phyloP scores from a whole-genome alignment of 2,888 invertebrate genomes.

The Agriopis aurantiaria region DNA sequence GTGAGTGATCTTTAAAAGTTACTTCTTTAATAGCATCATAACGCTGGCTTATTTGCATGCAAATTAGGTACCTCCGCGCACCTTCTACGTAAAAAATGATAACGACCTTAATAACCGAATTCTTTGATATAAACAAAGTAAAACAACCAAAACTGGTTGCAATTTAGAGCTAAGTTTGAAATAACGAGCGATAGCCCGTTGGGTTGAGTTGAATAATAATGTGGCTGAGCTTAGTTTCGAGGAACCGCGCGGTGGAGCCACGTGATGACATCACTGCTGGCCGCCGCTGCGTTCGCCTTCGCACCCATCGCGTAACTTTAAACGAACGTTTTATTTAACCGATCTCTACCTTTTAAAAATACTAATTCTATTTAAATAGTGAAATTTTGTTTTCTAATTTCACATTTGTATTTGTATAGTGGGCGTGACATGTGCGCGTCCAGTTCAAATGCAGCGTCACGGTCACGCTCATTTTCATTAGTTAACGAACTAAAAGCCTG shows the following conservation, averaged over 20 bases:
- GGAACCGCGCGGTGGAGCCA: constrained; percentile 72
- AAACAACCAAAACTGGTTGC: constrained; percentile 71
- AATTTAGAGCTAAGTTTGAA: constrained; percentile 63
- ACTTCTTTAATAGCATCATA: constrained; percentile 12
- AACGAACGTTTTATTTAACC: constrained; percentile 41
- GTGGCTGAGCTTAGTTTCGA: constrained; percentile 74
- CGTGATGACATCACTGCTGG: constrained; percentile 76
- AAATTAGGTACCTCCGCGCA: constrained; percentile 13
- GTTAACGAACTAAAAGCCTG: constrained; percentile 64
- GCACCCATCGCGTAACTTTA: constrained; percentile 53
- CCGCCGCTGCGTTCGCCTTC: constrained; percentile 68
- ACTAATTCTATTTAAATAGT: constrained; percentile 26
- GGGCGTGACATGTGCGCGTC: constrained; percentile 56
- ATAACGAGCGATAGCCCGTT: constrained; percentile 69
- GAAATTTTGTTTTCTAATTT: constrained; percentile 43
- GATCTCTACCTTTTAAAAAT: constrained; percentile 36
- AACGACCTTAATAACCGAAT: constrained; percentile 49
- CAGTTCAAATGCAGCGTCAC: constrained; percentile 52
- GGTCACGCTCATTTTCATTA: constrained; percentile 77
- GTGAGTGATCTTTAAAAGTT: constrained; percentile 37
- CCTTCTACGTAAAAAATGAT: constrained; percentile 21
- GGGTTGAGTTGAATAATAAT: constrained; percentile 74
- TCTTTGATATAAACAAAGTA: constrained; percentile 58
- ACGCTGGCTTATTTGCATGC: constrained; percentile 24
- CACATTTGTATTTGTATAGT: constrained; percentile 44